Conservation (phyloP, 2,113 vertebrate species). For the Diadophis punctatus region DNA sequence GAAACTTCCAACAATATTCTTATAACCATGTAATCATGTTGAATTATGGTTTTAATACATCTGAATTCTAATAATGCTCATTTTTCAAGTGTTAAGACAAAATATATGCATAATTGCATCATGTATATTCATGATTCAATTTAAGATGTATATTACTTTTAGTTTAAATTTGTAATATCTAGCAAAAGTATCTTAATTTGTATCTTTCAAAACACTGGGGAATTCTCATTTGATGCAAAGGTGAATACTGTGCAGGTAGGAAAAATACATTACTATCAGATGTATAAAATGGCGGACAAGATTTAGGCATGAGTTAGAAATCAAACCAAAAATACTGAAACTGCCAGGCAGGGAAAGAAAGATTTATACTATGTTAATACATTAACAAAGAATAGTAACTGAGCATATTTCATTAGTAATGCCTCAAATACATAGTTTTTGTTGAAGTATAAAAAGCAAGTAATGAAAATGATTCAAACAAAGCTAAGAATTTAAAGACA, state of each 20-base stretch:
- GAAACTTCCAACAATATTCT: not conserved
- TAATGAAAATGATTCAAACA: not conserved
- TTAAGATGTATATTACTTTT: not conserved
- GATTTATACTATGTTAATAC: not conserved
- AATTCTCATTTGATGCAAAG: not conserved
- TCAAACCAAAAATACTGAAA: accelerated
- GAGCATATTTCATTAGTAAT: not conserved
- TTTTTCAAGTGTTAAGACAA: not conserved
- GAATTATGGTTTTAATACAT: not conserved
- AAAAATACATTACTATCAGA: slow-evolving; percentile 8
- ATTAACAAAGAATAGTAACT: not conserved
- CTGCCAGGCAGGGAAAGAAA: not conserved
- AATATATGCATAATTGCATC: not conserved
- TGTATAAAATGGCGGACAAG: not conserved
- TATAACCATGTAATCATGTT: not conserved
- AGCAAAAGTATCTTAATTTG: not conserved
- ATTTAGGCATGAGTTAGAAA: slow-evolving; percentile 7
- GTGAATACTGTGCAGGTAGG: not conserved
- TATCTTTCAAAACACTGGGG: not conserved
- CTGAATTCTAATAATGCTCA: not conserved
- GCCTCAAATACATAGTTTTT: not conserved
- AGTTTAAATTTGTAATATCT: not conserved
- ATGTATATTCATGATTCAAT: not conserved
- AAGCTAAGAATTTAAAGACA: slow-evolving; percentile 33
- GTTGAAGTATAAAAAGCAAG: not conserved